These are phyloP conservation scores for Pagetopsis macropterus DNA, from an alignment of 2,797 vertebrate species.

Conservation along the genomic window DNA sequence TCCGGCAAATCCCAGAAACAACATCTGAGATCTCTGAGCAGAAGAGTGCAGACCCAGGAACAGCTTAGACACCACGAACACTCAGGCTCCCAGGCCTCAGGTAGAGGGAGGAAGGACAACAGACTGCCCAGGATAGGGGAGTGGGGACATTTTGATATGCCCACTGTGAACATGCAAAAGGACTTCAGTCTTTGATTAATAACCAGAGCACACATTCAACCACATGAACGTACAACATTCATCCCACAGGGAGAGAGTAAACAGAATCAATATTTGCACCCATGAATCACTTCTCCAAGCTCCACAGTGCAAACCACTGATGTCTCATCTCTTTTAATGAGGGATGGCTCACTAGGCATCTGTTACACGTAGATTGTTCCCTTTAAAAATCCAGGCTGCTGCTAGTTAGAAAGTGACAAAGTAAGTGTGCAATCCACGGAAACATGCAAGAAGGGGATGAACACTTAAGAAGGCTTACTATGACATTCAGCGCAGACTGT, in stretches of 20 bases:
- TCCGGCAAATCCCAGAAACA: too few species aligned
- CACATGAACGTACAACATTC: conserved; percentile 51
- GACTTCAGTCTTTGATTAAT: conserved; percentile 55
- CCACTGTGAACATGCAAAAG: conserved; percentile 1
- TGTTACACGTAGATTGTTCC: conserved; percentile 62
- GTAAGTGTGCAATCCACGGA: conserved; percentile 21
- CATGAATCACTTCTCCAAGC: conserved; percentile 66
- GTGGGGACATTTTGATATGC: not conserved
- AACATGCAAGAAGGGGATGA: conserved; percentile 18
- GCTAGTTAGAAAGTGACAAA: conserved; percentile 55
- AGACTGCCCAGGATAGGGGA: too few species aligned
- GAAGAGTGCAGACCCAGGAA: too few species aligned
- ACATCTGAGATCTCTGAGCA: too few species aligned
- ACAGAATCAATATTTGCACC: conserved; percentile 77
- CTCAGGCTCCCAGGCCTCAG: too few species aligned
- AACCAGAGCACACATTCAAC: conserved; percentile 63
- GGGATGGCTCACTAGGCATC: conserved; percentile 61
- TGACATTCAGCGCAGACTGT: too few species aligned
- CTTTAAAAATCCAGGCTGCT: conserved; percentile 47
- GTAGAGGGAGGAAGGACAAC: too few species aligned
- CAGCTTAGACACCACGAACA: too few species aligned
- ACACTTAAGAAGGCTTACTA: not conserved
- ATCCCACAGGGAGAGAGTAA: conserved; percentile 62
- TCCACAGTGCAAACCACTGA: conserved; percentile 51
- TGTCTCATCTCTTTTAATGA: conserved; percentile 74